phyloP scores from a whole-genome alignment of 2,113 vertebrate species.

The Tringa solitaria region DNA sequence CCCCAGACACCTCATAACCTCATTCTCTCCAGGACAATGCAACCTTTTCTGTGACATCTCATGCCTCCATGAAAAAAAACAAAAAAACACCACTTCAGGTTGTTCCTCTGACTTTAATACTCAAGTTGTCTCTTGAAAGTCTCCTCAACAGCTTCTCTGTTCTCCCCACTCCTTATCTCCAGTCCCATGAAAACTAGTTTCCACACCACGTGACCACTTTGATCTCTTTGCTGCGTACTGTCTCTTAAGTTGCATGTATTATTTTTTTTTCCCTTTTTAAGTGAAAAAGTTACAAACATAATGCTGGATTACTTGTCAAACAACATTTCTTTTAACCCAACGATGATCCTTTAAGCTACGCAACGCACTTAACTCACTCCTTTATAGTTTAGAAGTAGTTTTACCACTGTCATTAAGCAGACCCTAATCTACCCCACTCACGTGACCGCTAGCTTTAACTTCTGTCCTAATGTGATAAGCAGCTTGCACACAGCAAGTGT shows the following conservation, averaged over 20 bases:
- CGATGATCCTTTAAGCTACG: rapidly evolving
- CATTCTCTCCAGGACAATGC: background rate
- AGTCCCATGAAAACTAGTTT: background rate
- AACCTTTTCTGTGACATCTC: background rate
- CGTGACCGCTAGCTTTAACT: background rate
- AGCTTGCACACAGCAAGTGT: background rate
- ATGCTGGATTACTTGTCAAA: background rate
- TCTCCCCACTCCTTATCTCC: background rate
- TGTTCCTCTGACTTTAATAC: background rate
- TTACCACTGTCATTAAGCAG: background rate
- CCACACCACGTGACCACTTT: background rate
- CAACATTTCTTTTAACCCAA: background rate
- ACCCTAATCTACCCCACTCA: background rate
- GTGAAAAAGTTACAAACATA: background rate
- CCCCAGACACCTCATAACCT: background rate
- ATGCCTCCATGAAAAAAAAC: background rate
- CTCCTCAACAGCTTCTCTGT: background rate
- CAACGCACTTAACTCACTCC: background rate
- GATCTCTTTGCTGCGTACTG: background rate
- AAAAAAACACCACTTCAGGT: background rate
- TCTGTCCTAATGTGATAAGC: background rate
- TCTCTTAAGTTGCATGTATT: background rate
- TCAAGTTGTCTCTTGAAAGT: background rate
- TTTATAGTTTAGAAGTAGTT: background rate
- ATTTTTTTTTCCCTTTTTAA: background rate